Base-by-base conservation (phyloP, 2,888 invertebrate species). In the Marronus borbonicus region DNA sequence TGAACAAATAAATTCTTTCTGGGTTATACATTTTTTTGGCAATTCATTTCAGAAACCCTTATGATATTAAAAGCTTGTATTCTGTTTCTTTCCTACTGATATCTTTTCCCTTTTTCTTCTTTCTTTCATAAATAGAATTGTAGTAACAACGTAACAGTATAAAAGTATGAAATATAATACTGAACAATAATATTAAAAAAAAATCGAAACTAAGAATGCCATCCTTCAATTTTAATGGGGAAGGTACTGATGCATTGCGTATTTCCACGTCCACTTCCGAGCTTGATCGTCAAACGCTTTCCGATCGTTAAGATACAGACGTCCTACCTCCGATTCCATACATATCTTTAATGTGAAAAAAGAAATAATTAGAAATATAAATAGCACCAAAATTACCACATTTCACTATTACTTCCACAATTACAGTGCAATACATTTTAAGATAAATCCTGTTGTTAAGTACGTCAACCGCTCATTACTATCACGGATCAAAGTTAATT, bases 231-330 rank as follows among this genome's bases (percentile, higher is more conserved):
- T 31, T 80, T 79, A 83, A 78, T 82, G 80, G 10, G 83, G 83
- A 74, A 81, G 80, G 62, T 83, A 80, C 76, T 95, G 95, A 83
- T 93, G 93, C 95, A 96, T 96, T 44, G 96, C 97, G 89, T 96
- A 97, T 83, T 94, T 93, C 95, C 96, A 96, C 0, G 97, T 97
- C 96, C 97, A 97, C 8, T 92, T 91, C 62, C 95, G 91, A 0
- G 97, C 97, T 52, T 96, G 91, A 80, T 93, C 91, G 84, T 97
- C 95, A 88, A 96, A 97, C 77, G 92, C 92, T 65, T 90, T 87
- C 49, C 94, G 91, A 85, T 96, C 93, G 44, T 92, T 91, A 75
- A 92, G 91, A 86, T 96, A 97, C 89, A 97, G 92, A 80, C 92
- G 91, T 0, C 96, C 97, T 44, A 97, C 89, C 81, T 92, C 92